These are phyloP conservation scores for Gambelia wislizenii DNA, from an alignment of 2,797 vertebrate species.

Conservation along the genomic window DNA sequence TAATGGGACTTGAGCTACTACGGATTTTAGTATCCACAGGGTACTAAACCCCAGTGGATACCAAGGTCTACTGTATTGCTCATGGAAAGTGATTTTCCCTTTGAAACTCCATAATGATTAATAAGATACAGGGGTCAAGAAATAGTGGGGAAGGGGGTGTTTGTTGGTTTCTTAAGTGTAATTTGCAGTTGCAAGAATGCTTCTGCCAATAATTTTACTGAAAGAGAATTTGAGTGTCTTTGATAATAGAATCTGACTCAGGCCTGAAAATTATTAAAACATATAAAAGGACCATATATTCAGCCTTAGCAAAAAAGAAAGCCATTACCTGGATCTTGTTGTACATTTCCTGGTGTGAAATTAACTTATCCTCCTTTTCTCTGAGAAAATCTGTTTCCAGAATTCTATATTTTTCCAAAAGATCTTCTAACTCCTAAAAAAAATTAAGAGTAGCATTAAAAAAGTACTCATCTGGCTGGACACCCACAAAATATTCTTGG, in stretches of 20 bases:
- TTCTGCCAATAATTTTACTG: background rate
- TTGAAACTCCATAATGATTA: background rate
- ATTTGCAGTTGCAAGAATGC: background rate
- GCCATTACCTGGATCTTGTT: slow-evolving; percentile 78
- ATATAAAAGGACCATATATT: background rate
- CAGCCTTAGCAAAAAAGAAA: background rate
- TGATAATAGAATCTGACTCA: background rate
- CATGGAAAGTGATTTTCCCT: background rate
- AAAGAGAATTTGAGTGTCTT: background rate
- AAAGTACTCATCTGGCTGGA: background rate
- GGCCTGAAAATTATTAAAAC: background rate
- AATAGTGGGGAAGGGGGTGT: no score
- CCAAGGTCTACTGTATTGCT: no score
- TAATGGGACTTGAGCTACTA: no score
- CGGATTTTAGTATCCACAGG: no score
- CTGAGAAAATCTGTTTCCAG: slow-evolving; percentile 77
- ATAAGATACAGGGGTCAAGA: background rate
- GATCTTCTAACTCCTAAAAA: slow-evolving; percentile 73
- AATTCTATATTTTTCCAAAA: slow-evolving; percentile 77
- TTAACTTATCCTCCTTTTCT: slow-evolving; percentile 71
- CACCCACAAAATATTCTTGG: background rate
- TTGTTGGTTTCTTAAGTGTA: background rate
- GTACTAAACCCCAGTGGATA: no score
- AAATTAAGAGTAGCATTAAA: slow-evolving; percentile 9
- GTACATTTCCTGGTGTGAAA: slow-evolving; percentile 76